Base-by-base conservation (phyloP, 1,140 invertebrate species). In the Ips nitidus region DNA sequence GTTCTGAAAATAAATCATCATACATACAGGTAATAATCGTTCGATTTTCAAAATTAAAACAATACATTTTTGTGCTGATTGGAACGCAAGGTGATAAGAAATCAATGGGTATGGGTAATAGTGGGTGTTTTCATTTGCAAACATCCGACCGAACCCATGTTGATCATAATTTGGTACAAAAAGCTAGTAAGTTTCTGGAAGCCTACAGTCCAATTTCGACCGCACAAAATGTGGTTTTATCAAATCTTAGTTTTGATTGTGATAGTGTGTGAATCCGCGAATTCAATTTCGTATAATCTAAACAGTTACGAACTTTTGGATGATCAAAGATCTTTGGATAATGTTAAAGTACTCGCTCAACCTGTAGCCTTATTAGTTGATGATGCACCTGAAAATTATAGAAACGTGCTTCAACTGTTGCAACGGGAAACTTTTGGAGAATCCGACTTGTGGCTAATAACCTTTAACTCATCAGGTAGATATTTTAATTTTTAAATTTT, bases 401-500 rank as follows among this genome's bases (percentile, higher is more conserved):
- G 70, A 36, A 47, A 67, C 66, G 79, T 72, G 39, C 41, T 58
- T 1, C 50, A 60, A 56, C 38, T 59, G n/a, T 2, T 38, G n/a
- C n/a, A 38, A 3, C n/a, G 37, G 37, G 37, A 37, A 6, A 2
- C 6, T 36, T 59, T 38, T 47, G 37, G 50, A 41, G 42, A 53
- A 41, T 3, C 55, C 3, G 61, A 77, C 41, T 76, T 78, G 41
- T 70, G 64, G 61, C 63, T 78, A 38, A 72, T 76, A 68, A 75
- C 74, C 59, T 78, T 75, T 63, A 76, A 76, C 59, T 43, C 66
- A 41, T 71, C 75, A 69, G 75, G 77, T 76, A 71, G 68, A 39
- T 22, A 60, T 41, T 7, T 41, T 4, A 53, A 63, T 41, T 50
- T 60, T 63, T 47, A 41, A 58, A 70, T 50, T 7, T 50, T 22